phyloP scores from a whole-genome alignment of 1,140 invertebrate genomes.

The Pseudomyrmex dendroicus region DNA sequence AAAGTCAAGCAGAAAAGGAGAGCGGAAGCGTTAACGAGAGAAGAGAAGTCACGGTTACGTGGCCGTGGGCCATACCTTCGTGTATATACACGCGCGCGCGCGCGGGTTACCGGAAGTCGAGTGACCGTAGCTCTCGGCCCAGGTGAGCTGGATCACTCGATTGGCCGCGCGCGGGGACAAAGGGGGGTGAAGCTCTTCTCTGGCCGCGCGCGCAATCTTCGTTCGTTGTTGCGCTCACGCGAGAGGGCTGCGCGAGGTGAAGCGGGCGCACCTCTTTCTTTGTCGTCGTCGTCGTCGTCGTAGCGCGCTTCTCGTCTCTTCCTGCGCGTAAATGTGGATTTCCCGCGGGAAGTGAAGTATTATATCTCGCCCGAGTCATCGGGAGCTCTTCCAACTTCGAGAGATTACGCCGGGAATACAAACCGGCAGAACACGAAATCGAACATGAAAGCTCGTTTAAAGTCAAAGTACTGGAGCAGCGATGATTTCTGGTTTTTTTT shows the following conservation, averaged over 20 bases:
- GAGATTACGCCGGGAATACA: not conserved
- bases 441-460: too few relatives aligned
- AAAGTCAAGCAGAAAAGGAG: slow-evolving; percentile 55
- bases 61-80: slow-evolving; percentile 71
- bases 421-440: too few relatives aligned
- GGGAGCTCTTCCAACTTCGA: not conserved
- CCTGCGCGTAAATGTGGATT: slow-evolving; percentile 27
- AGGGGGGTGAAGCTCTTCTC: not conserved
- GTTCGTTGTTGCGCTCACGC: slow-evolving; percentile 12
- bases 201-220: not conserved
- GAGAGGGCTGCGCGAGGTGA: slow-evolving; percentile 36
- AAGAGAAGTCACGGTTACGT: slow-evolving; percentile 70
- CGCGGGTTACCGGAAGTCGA: slow-evolving; percentile 79
- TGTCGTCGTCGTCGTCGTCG: not conserved
- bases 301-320: slow-evolving; percentile 33
- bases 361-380: slow-evolving; percentile 34
- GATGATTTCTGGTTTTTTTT: too few relatives aligned
- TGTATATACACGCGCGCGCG: not conserved
- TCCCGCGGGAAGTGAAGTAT: slow-evolving; percentile 36
- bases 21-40: slow-evolving; percentile 74
- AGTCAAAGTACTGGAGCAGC: not conserved
- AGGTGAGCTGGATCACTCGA: slow-evolving; percentile 68
- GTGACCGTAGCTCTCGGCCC: slow-evolving; percentile 75
- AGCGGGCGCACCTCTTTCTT: slow-evolving; percentile 41
- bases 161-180: slow-evolving; percentile 22